Evolutionary conservation across 2,113 vertebrate genomes (phyloP).

Genomic region (Gymnogyps californianus): DNA sequence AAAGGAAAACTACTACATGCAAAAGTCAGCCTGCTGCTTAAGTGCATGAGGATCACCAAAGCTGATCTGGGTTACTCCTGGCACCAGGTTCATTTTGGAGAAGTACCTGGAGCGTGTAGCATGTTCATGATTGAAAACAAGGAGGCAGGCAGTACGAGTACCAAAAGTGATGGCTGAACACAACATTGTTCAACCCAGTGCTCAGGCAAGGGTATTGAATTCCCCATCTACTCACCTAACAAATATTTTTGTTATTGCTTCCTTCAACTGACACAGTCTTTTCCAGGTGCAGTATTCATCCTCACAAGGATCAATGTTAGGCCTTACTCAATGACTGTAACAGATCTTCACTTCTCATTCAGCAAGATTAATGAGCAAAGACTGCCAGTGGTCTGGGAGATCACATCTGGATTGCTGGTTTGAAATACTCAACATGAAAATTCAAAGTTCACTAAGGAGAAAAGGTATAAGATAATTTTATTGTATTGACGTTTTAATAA

Average conservation of each 20-base stretch:
- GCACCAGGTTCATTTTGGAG: background rate
- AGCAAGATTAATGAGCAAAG: background rate
- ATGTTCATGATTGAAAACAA: background rate
- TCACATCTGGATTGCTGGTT: background rate
- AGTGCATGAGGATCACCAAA: background rate
- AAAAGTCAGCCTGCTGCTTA: background rate
- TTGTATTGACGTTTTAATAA: background rate
- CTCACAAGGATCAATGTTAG: background rate
- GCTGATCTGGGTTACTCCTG: background rate
- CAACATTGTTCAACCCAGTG: background rate
- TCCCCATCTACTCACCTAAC: background rate
- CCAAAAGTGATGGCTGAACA: background rate
- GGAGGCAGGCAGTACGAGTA: background rate
- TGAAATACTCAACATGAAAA: background rate
- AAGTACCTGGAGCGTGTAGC: background rate
- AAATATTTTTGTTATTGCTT: background rate
- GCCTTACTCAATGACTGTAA: background rate
- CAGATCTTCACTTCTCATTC: background rate
- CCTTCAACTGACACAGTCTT: background rate
- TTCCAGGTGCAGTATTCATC: background rate
- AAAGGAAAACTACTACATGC: background rate
- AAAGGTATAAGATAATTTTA: background rate
- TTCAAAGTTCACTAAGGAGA: background rate
- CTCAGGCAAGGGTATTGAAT: background rate
- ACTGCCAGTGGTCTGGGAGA: background rate